A percentile compares a stretch with the other conserved stretches of the same genome.
Conservation (phyloP, 2,888 invertebrate genomes). For the Eremobia ochroleuca region DNA sequence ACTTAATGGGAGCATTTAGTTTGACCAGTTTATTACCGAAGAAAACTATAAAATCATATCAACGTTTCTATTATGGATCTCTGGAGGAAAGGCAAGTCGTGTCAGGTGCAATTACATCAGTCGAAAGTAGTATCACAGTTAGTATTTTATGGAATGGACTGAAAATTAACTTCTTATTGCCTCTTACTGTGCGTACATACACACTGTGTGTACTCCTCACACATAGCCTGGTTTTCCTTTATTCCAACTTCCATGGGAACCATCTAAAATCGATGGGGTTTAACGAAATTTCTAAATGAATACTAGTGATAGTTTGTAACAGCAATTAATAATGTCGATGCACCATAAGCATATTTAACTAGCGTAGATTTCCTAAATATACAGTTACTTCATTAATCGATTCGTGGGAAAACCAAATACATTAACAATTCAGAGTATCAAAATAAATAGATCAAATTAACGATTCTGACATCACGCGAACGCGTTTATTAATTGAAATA, state of each 20-base stretch:
- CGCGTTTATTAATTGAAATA: constrained; percentile 66
- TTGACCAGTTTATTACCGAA: constrained; percentile 26
- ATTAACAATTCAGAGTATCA: constrained; percentile 52
- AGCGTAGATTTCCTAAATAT: constrained; percentile 51
- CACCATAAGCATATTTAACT: constrained; percentile 47
- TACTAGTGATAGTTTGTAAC: constrained; percentile 41
- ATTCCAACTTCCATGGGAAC: constrained; percentile 23
- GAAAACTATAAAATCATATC: constrained; percentile 18
- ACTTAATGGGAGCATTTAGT: constrained; percentile 44
- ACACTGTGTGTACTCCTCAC: too few species aligned
- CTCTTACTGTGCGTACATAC: not conserved
- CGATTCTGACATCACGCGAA: constrained; percentile 66
- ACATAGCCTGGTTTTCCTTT: too few species aligned
- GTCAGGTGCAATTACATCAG: constrained; percentile 6
- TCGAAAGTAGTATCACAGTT: constrained; percentile 10
- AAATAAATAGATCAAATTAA: constrained; percentile 75
- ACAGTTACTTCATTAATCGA: constrained; percentile 58
- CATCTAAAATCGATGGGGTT: constrained; percentile 6
- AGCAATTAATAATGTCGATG: constrained; percentile 53
- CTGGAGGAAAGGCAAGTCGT: not conserved
- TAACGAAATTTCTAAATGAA: constrained; percentile 21
- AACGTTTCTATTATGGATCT: constrained; percentile 1
- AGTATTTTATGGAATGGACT: not conserved
- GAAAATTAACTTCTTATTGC: not conserved
- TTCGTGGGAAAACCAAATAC: constrained; percentile 63